Conservation (phyloP, 2,888 invertebrate species). For the Drosophila subquinaria region DNA sequence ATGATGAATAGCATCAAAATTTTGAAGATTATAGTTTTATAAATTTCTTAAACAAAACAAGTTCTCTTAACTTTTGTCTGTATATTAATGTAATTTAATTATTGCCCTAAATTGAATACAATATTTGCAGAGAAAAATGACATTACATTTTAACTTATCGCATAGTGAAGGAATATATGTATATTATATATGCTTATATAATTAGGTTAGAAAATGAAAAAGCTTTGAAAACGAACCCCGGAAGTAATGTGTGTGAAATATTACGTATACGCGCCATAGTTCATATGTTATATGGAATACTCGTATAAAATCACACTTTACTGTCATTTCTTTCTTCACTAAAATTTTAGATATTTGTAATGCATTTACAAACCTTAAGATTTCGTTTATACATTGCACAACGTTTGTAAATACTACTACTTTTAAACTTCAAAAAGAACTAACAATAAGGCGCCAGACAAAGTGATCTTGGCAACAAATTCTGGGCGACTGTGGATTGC, state of each 20-base stretch:
- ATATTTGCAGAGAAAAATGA: too few relatives aligned
- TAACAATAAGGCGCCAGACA: constrained; percentile 48
- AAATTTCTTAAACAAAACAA: too few relatives aligned
- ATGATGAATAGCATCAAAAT: too few relatives aligned
- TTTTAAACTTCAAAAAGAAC: constrained; percentile 24
- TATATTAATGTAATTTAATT: too few relatives aligned
- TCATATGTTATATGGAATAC: background rate
- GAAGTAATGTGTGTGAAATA: background rate
- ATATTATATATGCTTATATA: too few relatives aligned
- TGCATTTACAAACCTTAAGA: constrained; percentile 44
- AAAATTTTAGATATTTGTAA: background rate
- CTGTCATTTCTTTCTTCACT: background rate
- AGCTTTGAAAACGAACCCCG: too few relatives aligned
- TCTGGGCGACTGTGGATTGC: constrained; percentile 56
- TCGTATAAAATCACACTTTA: background rate
- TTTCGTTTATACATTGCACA: constrained; percentile 35
- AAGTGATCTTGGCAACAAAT: constrained; percentile 70
- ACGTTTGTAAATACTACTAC: background rate
- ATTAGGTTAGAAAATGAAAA: too few relatives aligned
- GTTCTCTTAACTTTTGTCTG: too few relatives aligned
- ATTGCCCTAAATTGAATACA: too few relatives aligned
- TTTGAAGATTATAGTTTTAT: too few relatives aligned
- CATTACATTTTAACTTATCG: too few relatives aligned
- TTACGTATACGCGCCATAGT: background rate
- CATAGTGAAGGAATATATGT: too few relatives aligned